Base-by-base conservation (phyloP, 1,140 invertebrate species). In the Atta cephalotes region DNA sequence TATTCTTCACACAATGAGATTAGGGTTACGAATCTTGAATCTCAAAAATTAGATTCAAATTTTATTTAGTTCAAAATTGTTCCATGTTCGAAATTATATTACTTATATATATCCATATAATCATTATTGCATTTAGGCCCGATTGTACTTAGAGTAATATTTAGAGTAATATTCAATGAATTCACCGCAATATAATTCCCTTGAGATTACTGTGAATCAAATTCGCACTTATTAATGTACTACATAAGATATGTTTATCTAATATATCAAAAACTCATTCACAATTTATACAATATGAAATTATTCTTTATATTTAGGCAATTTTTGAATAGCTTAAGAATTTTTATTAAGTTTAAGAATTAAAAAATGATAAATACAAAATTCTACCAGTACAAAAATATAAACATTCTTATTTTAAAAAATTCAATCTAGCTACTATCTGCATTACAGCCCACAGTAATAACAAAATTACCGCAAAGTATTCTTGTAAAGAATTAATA, bases 161-260 rank as follows among this genome's bases (percentile, higher is more conserved):
- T 94, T 93, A 88, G 89, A 80, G 70, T 89, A 91, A 92, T 93
- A 92, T 93, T 93, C 85, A 92, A 93, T 91, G 89, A 68, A 92
- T 92, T 92, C 70, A 85, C 76, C 85, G 86, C 90, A 90, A 87
- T 16, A 71, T 89, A 58, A 63, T 82, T 39, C 79, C 62, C 70
- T 62, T 25, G 88, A 31, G 85, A 53, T 77, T 86, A 81, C 53
- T 89, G 81, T 53, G 35, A 79, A 35, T 49, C 87, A 80, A 89
- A 89, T 85, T 78, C 76, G 49, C 65, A 85, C 81, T 90, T 80
- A 66, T 90, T 80, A 66, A 90, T 85, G 62, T 68, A 72, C 53
- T 58, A 39, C 6, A 39, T 39, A 70, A 81, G 85, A 21, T 68
- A 78, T 58, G 45, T 89, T 68, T 77, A 45, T 49, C n/a, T 16